Evolutionary conservation across 2,113 vertebrate species (phyloP).

Genomic region (Progne subis): DNA sequence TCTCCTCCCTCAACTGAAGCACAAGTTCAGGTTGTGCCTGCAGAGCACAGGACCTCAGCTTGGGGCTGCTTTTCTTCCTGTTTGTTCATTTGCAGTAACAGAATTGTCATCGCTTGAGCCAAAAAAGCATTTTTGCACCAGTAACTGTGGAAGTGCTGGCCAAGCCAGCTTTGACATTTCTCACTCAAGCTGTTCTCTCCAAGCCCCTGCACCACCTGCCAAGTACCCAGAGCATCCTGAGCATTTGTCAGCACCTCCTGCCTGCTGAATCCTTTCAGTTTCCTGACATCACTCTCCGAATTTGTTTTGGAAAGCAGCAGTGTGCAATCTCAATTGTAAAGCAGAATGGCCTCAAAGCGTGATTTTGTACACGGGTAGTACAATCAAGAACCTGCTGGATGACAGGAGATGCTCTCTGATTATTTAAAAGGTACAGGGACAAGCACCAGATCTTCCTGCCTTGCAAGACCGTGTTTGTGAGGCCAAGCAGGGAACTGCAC

Average conservation of each 20-base stretch:
- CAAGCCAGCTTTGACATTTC: background rate
- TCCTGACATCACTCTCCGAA: background rate
- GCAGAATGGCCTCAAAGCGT: background rate
- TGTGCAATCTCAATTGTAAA: background rate
- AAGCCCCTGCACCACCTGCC: background rate
- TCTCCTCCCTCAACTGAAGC: background rate
- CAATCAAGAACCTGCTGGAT: background rate
- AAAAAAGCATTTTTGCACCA: background rate
- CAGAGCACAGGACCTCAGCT: background rate
- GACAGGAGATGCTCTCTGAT: background rate
- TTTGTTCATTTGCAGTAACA: background rate
- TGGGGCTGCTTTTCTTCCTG: background rate
- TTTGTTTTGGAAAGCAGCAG: background rate
- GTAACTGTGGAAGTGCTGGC: background rate
- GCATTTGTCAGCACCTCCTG: background rate
- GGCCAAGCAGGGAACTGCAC: background rate
- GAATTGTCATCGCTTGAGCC: background rate
- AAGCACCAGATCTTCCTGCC: background rate
- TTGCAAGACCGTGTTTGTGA: background rate
- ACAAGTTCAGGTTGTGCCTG: background rate
- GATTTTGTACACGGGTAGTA: background rate
- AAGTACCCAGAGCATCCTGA: background rate
- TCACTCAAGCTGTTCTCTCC: background rate
- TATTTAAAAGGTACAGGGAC: background rate
- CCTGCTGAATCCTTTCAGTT: background rate